Conservation (phyloP, 2,888 invertebrate species). For the Prenolepis imparis region DNA sequence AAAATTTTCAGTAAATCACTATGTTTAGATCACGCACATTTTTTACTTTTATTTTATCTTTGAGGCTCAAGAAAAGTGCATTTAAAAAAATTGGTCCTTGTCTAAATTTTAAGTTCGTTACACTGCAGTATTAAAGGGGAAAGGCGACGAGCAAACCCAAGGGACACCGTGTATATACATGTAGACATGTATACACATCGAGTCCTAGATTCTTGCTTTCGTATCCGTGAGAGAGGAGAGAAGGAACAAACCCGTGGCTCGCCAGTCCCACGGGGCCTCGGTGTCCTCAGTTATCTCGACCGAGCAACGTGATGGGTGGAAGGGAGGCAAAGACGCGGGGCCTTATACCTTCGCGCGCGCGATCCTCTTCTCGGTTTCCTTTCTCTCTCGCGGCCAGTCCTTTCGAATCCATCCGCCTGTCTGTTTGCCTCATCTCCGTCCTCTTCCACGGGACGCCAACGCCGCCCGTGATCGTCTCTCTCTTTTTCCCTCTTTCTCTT, state of each 20-base stretch:
- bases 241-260: constrained; percentile 73
- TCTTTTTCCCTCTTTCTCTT: constrained; percentile 34
- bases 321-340: constrained; percentile 49
- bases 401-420: constrained; percentile 73
- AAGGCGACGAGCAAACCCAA: constrained; percentile 1
- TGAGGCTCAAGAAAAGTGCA: not conserved
- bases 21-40: not conserved
- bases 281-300: constrained; percentile 77
- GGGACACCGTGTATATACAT: constrained; percentile 53
- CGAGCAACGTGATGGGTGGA: constrained; percentile 53
- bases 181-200: constrained; percentile 67
- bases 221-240: constrained; percentile 80
- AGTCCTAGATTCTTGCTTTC: constrained; percentile 81
- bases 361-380: constrained; percentile 75
- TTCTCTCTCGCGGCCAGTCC: constrained; percentile 76
- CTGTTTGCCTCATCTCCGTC: constrained; percentile 44
- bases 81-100: not conserved
- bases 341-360: constrained; percentile 67
- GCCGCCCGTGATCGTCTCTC: constrained; percentile 27
- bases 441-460: constrained; percentile 42
- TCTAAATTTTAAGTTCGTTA: not conserved
- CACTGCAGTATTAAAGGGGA: not conserved
- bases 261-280: constrained; percentile 80
- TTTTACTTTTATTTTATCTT: not conserved
- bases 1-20: not conserved